Percentiles rank a stretch among this genome's conserved stretches.
phyloP scores from a whole-genome alignment of 2,888 invertebrate species.

The Melinopterus prodromus region DNA sequence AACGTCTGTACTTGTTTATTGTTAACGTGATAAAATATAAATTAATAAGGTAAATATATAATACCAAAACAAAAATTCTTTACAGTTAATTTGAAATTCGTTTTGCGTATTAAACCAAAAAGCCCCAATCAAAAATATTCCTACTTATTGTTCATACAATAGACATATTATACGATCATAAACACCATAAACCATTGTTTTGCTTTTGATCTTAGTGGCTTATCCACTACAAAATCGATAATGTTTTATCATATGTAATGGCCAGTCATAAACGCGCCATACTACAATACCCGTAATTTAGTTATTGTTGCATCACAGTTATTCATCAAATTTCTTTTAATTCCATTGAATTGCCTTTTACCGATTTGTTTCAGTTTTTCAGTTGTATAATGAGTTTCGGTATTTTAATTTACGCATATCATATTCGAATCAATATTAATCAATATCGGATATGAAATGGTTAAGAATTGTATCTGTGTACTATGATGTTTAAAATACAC shows the following conservation, averaged over 20 bases:
- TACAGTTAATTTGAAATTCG: background rate
- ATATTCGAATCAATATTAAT: background rate
- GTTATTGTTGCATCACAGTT: background rate
- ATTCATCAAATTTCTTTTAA: background rate
- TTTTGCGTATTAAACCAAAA: background rate
- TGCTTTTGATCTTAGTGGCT: background rate
- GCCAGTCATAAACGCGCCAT: background rate
- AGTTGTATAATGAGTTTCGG: no score
- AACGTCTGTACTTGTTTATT: no score
- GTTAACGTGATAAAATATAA: background rate
- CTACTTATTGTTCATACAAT: background rate
- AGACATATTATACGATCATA: background rate
- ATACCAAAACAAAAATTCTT: no score
- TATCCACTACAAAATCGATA: background rate
- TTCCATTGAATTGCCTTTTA: background rate
- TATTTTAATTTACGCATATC: no score
- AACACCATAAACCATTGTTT: background rate
- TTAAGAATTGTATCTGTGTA: no score
- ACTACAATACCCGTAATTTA: background rate
- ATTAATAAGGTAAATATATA: background rate
- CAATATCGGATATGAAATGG: no score
- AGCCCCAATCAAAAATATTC: background rate
- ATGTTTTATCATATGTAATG: background rate
- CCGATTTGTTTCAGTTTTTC: background rate
- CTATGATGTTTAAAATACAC: no score